Conservation (phyloP, 2,797 vertebrate genomes). For the Pipistrellus kuhlii region DNA sequence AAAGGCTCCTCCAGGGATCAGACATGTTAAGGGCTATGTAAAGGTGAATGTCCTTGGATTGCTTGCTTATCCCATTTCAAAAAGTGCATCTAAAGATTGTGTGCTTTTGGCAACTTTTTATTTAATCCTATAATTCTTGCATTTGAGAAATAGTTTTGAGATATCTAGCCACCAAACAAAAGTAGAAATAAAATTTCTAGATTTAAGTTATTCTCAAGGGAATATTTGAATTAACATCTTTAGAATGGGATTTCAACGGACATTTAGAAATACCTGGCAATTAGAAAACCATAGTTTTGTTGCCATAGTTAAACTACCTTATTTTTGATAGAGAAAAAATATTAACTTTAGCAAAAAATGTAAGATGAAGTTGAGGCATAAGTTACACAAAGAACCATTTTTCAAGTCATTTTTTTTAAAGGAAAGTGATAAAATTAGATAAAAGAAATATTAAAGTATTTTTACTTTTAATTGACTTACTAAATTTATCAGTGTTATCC, state of each 20-base stretch:
- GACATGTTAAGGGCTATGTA: not conserved
- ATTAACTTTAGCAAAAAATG: not conserved
- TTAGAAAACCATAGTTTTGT: conserved; percentile 30
- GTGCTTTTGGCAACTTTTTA: not conserved
- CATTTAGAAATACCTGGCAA: conserved; percentile 33
- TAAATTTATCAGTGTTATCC: conserved; percentile 31
- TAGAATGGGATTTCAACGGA: not conserved
- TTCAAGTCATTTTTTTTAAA: conserved; percentile 31
- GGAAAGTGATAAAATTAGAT: conserved; percentile 42
- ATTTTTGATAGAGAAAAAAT: not conserved
- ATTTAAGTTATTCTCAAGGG: not conserved
- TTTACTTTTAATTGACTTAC: conserved; percentile 31
- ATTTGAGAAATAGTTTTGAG: conserved; percentile 55
- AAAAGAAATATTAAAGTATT: conserved; percentile 48
- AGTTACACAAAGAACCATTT: conserved; percentile 39
- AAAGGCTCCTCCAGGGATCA: not conserved
- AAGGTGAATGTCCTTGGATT: not conserved
- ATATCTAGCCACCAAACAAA: not conserved
- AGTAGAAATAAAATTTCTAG: conserved; percentile 54
- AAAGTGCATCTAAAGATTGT: not conserved
- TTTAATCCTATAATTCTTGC: not conserved
- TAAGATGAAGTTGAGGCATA: conserved; percentile 8
- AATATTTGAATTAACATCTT: conserved; percentile 19
- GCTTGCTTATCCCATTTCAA: not conserved
- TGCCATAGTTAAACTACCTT: conserved; percentile 4